phyloP scores from a whole-genome alignment of 2,797 vertebrate species.

The Anomalospiza imberbis region DNA sequence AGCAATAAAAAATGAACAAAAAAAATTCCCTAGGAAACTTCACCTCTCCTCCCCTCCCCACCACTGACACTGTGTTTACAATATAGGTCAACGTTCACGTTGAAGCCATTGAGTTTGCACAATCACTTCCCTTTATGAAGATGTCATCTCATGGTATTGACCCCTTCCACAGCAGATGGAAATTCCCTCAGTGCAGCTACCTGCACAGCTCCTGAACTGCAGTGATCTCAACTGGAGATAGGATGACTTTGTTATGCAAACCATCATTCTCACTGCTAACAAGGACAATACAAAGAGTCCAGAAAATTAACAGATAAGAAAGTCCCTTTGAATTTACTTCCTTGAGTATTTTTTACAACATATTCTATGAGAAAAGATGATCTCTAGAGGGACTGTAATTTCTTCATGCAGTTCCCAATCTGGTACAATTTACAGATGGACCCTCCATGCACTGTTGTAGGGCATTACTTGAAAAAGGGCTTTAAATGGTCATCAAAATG shows the following conservation, averaged over 20 bases:
- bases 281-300: not conserved
- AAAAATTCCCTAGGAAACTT: slow-evolving; percentile 36
- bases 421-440: not conserved
- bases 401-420: not conserved
- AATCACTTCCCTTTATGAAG: slow-evolving; percentile 45
- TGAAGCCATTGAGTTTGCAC: slow-evolving; percentile 23
- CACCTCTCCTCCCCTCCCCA: slow-evolving; percentile 19
- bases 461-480: not conserved
- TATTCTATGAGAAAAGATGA: not conserved
- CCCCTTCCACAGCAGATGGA: not conserved
- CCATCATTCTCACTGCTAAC: not conserved
- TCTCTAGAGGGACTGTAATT: not conserved
- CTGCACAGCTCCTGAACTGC: not conserved
- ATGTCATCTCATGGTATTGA: slow-evolving; percentile 4
- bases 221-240: not conserved
- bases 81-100: slow-evolving; percentile 20
- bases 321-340: slow-evolving; percentile 4
- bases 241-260: not conserved
- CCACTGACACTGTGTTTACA: not conserved
- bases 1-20: not conserved
- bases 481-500: not conserved
- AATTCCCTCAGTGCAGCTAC: slow-evolving; percentile 4
- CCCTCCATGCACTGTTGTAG: not conserved
- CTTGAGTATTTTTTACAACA: not conserved
- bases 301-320: not conserved